Base-by-base conservation (phyloP, 2,797 vertebrate genomes). In the Amblyopsis hoosieri region DNA sequence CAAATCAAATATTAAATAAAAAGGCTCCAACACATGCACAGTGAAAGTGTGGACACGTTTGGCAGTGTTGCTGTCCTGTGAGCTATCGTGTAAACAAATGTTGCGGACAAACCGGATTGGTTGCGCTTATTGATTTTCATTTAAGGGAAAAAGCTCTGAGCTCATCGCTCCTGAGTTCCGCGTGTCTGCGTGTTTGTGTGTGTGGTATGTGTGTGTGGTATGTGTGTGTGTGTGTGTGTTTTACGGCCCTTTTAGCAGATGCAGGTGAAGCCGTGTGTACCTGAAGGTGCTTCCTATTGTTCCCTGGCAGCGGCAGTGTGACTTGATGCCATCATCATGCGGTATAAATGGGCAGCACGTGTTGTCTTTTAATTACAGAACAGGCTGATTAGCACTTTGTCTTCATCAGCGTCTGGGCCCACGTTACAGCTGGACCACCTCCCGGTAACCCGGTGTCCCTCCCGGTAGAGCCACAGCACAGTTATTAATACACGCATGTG, bases 301-400 rank as follows among this genome's bases (percentile, higher is more conserved):
- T 42, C 17, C 14, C 12, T 8, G 2, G 29, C 70, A 67, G 62
- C 72, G 23, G 19, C 48, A 31, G 69, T 64, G 56, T 74, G 54
- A 62, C 76, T 61, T 64, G 73, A 87, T 57, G 67, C 61, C 53
- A 57, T 73, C 62, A 79, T 79, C 68, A 74, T 74, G 72, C 17
- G 77, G 57, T 76, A 72, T 80, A 85, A 81, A 85, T 74, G 81
- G 37, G 45, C 60, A 15, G 14, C 12, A 2, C 6, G 12, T 78
- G 77, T 74, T 76, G 77, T 75, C 69, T 79, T 85, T 80, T 81
- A 75, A 87, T 86, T 79, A 81, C 67, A 52, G 69, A 80, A 71
- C 66, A 68, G 66, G 61, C 64, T 79, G 80, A 82, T 84, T 82
- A 82, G 63, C 68, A 56, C 67, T 85, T 80, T 70, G 70, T 82